Percentiles rank a stretch among this genome's conserved stretches.
Evolutionary conservation across 2,113 vertebrate species (phyloP).

Genomic region (Eupsittula cactorum): DNA sequence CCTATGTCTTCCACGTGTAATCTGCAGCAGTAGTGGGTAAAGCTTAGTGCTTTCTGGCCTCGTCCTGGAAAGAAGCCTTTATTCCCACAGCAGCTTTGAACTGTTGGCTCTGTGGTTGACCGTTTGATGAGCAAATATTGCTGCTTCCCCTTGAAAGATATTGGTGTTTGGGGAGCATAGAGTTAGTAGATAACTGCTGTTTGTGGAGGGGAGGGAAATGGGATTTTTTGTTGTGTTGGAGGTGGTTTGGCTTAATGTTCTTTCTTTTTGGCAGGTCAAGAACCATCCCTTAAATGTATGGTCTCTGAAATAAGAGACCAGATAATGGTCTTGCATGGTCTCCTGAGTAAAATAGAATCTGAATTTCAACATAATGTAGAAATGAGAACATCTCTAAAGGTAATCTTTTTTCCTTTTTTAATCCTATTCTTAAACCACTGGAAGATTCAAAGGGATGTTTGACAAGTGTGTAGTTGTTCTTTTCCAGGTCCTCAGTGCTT

Average conservation of each 20-base stretch:
- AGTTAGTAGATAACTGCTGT: not conserved
- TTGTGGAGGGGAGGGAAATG: not conserved
- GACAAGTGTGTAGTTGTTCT: fast-evolving
- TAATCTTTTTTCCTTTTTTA: constrained; percentile 33
- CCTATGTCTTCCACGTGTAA: not conserved
- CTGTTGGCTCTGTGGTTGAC: not conserved
- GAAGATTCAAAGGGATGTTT: not conserved
- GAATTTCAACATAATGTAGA: constrained; percentile 63
- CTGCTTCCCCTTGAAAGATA: not conserved
- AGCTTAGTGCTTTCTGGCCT: not conserved
- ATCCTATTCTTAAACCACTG: not conserved
- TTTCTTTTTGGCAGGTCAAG: constrained; percentile 46
- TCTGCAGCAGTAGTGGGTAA: not conserved
- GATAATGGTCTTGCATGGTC: constrained; percentile 10
- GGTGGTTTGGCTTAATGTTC: not conserved
- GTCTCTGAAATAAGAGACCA: constrained; percentile 59
- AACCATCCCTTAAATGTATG: not conserved
- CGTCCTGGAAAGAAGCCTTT: not conserved
- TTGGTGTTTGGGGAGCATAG: fast-evolving
- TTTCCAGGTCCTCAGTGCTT: not conserved
- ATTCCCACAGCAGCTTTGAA: not conserved
- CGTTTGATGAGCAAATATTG: not conserved
- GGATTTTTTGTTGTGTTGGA: not conserved
- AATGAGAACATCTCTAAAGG: constrained; percentile 55
- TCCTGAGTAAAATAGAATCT: constrained; percentile 67